A percentile compares a stretch with the other conserved stretches of the same genome.
These are phyloP conservation scores for Halichoerus grypus DNA, from an alignment of 2,113 vertebrate species.

Conservation along the genomic window DNA sequence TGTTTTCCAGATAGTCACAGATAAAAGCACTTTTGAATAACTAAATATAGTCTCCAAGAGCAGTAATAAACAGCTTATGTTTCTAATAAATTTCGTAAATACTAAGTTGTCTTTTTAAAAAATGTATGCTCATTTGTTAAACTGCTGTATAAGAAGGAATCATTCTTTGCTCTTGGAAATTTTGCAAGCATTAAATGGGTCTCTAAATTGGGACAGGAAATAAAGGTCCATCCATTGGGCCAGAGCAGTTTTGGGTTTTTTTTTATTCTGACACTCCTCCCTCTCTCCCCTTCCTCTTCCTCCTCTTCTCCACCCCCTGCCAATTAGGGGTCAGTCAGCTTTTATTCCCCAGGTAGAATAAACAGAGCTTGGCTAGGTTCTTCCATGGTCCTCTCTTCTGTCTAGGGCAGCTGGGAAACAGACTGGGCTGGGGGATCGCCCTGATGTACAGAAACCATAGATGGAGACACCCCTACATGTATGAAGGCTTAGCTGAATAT, in stretches of 20 bases:
- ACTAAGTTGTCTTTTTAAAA: background rate
- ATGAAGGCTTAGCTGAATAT: background rate
- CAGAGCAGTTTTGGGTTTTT: background rate
- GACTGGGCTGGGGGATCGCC: background rate
- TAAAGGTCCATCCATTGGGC: background rate
- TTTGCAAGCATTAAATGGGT: background rate
- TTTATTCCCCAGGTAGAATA: background rate
- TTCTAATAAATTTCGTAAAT: conserved; percentile 46
- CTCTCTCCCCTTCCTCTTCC: background rate
- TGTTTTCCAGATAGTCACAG: conserved; percentile 12
- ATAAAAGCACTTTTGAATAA: conserved; percentile 53
- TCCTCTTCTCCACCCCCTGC: background rate
- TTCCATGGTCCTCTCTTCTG: background rate
- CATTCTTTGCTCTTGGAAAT: background rate
- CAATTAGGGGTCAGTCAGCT: background rate
- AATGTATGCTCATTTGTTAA: background rate
- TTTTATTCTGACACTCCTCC: background rate
- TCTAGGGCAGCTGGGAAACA: background rate
- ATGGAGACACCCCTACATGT: background rate
- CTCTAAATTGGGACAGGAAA: background rate
- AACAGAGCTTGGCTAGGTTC: background rate
- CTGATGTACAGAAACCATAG: background rate
- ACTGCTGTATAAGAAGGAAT: background rate
- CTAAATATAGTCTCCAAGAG: conserved; percentile 13
- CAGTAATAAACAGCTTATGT: conserved; percentile 43